Evolutionary conservation across 2,888 invertebrate genomes (phyloP), one percentile per base, ranked within the genome.

Genomic region (Danaus chrysippus): DNA sequence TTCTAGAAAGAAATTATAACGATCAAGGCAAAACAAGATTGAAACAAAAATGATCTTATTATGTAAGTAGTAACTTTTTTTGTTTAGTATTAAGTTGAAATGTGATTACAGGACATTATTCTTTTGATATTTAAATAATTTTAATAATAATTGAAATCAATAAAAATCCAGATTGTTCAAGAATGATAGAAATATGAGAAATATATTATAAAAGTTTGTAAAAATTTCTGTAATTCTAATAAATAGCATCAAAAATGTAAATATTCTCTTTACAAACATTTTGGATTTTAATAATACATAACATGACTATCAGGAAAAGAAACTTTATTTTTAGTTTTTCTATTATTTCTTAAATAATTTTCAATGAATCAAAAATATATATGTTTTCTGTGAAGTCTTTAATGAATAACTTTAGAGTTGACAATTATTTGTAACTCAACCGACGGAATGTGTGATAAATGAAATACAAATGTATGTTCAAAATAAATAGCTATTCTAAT

Each of bases 61-160:
- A 10, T 49, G n/a, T 46, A 49, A 49, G 15, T 49, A 49, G 49
- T 49, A 49, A 15, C 17, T 49, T 49, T 49, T 17, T 49, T 49
- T 17, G 49, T 17, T 49, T 49, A 49, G 49, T 17, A 49, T 49
- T 49, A 49, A 49, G 49, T 49, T 49, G 10, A 49, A 49, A 34
- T 34, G 17, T 49, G 49, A 49, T 49, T 49, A 49, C 49, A 49
- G 49, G 49, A 49, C 17, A 17, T 46, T 34, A 49, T 49, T 49
- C 15, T 49, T 49, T 49, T 49, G 49, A 49, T 49, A 49, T 17
- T 17, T 10, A 10, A n/a, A 10, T 10, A 9, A 3, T 12, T 15
- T 15, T 46, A 46, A 10, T 13, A 13, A n/a, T 13, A 13, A n/a
- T 9, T 3, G 46, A 13, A n/a, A 46, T 46, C 15, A 46, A 13